These are phyloP conservation scores for Fratercula arctica DNA, from an alignment of 2,797 vertebrate species.

Conservation along the genomic window DNA sequence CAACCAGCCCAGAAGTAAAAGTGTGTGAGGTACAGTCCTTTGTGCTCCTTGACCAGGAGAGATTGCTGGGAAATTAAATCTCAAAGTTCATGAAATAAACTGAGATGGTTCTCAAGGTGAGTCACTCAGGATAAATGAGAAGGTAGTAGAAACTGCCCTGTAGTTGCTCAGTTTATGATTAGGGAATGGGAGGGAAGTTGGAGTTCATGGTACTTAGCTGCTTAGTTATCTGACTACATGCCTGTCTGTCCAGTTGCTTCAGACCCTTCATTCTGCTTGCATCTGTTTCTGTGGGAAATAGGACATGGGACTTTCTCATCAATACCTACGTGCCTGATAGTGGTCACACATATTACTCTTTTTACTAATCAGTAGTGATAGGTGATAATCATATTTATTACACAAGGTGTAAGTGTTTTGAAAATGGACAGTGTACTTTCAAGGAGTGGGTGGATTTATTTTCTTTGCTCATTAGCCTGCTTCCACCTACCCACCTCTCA, in stretches of 20 bases:
- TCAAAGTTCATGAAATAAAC: not conserved
- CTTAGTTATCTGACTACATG: not conserved
- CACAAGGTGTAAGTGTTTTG: not conserved
- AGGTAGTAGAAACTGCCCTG: not conserved
- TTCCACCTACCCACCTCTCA: not conserved
- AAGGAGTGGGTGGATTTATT: not conserved
- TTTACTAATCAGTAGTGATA: accelerated
- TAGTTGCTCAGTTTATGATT: not conserved
- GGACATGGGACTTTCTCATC: not conserved
- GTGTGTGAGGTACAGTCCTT: not conserved
- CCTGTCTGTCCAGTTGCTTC: not conserved
- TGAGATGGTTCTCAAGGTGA: not conserved
- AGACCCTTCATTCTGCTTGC: not conserved
- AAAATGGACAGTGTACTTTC: not conserved
- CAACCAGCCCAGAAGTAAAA: not conserved
- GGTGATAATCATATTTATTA: not conserved
- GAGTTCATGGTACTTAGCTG: not conserved
- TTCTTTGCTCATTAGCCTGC: not conserved
- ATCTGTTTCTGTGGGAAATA: not conserved
- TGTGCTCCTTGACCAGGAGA: not conserved
- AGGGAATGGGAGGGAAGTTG: not conserved
- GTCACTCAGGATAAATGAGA: not conserved
- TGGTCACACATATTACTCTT: not conserved
- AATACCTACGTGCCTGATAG: not conserved
- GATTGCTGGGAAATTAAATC: not conserved